A percentile compares a stretch with the other conserved stretches of the same genome.
Conservation (phyloP, 2,113 vertebrate species). For the Dicrurus megarhynchus region DNA sequence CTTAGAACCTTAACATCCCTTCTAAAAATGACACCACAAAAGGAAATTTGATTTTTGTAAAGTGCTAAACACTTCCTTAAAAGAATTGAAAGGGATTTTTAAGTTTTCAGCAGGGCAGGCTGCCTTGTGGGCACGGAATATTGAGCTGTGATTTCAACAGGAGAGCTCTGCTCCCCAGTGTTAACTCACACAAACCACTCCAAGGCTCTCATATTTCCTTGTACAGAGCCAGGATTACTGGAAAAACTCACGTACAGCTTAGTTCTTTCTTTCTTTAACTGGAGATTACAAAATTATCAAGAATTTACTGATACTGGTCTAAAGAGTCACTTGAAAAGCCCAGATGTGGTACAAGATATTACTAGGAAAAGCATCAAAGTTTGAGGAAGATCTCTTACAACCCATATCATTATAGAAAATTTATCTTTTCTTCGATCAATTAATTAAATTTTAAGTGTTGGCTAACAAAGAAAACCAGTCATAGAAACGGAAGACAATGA, state of each 20-base stretch:
- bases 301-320: neutral
- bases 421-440: neutral
- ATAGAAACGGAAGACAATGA: neutral
- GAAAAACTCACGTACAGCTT: neutral
- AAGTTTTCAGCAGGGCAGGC: neutral
- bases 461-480: neutral
- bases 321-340: neutral
- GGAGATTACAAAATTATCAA: neutral
- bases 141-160: neutral
- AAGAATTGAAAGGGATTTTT: neutral
- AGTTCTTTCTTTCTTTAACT: neutral
- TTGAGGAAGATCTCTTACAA: neutral
- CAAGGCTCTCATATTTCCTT: fast-evolving
- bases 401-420: neutral
- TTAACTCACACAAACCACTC: neutral
- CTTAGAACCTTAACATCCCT: neutral
- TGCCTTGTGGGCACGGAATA: neutral
- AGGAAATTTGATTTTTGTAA: neutral
- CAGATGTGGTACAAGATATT: neutral
- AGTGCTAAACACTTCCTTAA: neutral
- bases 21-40: neutral
- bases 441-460: neutral
- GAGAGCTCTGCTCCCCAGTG: neutral
- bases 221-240: neutral
- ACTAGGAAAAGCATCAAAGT: neutral